These are phyloP conservation scores for Anguilla pacifica DNA, from an alignment of 2,797 vertebrate genomes.

Conservation along the genomic window DNA sequence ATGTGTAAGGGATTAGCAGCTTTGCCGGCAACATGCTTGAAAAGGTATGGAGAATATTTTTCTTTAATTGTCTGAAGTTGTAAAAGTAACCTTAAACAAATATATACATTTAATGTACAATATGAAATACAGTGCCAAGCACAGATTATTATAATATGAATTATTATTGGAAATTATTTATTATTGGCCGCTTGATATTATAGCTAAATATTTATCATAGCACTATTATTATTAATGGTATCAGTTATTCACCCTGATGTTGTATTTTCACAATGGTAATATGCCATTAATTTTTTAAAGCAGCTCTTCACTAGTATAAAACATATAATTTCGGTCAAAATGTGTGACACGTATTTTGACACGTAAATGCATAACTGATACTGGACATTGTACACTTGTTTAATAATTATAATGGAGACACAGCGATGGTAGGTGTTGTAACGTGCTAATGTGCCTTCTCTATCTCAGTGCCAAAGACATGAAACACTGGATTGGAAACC, in stretches of 20 bases:
- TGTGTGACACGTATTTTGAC: neutral
- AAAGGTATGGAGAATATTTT: slow-evolving; percentile 74
- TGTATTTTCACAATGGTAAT: neutral
- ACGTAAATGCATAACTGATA: neutral
- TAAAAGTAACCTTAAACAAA: neutral
- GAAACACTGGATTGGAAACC: slow-evolving; percentile 87
- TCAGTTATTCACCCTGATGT: neutral
- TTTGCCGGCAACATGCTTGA: slow-evolving; percentile 88
- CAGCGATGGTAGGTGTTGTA: neutral
- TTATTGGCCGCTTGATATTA: neutral
- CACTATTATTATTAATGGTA: neutral
- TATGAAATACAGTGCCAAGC: neutral
- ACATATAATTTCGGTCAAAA: neutral
- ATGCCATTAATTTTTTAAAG: neutral
- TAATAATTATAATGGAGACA: neutral
- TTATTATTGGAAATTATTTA: neutral
- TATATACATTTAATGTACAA: neutral
- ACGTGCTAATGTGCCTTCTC: neutral
- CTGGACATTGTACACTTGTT: neutral
- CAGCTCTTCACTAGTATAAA: neutral
- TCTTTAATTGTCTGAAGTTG: neutral
- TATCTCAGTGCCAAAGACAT: slow-evolving; percentile 87
- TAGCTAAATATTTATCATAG: neutral
- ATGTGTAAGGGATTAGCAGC: slow-evolving; percentile 94
- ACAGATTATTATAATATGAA: neutral